Base-by-base conservation (phyloP, 1,140 invertebrate genomes). In the Cydia amplana region DNA sequence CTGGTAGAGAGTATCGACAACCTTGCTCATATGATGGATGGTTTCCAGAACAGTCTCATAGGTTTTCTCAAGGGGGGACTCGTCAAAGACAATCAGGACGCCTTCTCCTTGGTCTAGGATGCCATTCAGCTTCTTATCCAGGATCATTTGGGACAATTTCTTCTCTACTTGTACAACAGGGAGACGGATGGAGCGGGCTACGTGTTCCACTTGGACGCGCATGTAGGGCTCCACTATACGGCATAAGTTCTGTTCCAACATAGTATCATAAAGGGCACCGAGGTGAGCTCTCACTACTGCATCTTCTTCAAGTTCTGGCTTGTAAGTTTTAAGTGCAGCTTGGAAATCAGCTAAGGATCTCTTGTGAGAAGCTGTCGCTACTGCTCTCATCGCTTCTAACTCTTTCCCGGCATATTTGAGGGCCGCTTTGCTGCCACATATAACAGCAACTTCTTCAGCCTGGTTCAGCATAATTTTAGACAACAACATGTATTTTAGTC, bases 141-240 rank as follows among this genome's bases (percentile, higher is more conserved):
- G 93, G 88, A 99, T 99, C 99, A 99, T 99, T 93, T 99, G 99
- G 28, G 99, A 99, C 18, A 99, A 93, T 93, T 99, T 99, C 93
- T 99, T 99, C 91, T 99, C 99, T 64, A 99, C 98, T 93, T 97
- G 96, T 72, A 96, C 94, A 93, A 97, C 95, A 10, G 97, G 96
- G 63, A 99, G 93, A 86, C 98, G 96, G 93, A 99, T 99, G 76
- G 86, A 87, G 63, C 87, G 86, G 77, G 91, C 93, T 43, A 94
- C 93, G 88, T 94, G 93, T 77, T 94, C 93, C 82, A 98, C 98
- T 94, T 99, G 97, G 1, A 99, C 99, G 86, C 96, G 95, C 75
- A 98, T 99, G 91, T 99, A 99, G 10, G 99, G 99, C 93, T 99
- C 99, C 79, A 99, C 99, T 79, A 99, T 98, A 79, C 99, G 95